Evolutionary conservation across 2,113 vertebrate species (phyloP), one percentile per base, ranked within the genome.

Genomic region (Mus musculus): DNA sequence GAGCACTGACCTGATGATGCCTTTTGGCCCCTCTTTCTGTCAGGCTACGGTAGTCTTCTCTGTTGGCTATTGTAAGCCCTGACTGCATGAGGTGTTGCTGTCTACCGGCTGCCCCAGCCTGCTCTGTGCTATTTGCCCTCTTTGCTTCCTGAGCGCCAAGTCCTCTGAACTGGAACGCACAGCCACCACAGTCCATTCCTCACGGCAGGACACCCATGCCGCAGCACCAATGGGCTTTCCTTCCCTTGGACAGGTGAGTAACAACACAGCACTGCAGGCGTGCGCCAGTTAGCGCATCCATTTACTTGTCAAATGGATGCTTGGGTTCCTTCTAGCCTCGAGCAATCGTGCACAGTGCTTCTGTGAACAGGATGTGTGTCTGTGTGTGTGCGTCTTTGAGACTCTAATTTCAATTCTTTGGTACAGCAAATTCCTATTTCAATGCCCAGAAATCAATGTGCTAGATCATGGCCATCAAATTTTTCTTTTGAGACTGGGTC

Each of bases 221-320:
- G 2, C 4, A 46, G 49, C 52, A 26, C 12, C 5, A 20, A 39
- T 11, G 22, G 69, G 63, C 33, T 20, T 46, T 52, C 69, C 42
- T 89, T 63, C 8, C 26, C 26, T 61, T 73, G 33, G 19, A 89
- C 49, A 75, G 89, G 3, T 4, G 10, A 73, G 3, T 8, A 69
- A 42, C 20, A 52, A 59, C 0, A 7, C 0, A 6, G n/a, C 39
- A 42, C 0, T 9, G 42, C 7, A n/a, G 1, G 3, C 11, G 13
- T 4, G 5, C 1, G 28, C 26, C 13, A 69, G 10, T 3, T 36
- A 36, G n/a, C 26, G 52, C 20, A 73, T 73, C 17, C 46, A 52
- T 87, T 9, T 1, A 39, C 9, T 52, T 36, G 10, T 4, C 49
- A 52, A 65, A 13, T 22, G 54, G 54, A 52, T 14, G 84, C 3